Conservation (phyloP, 2,888 invertebrate species). For the Bombylius major region DNA sequence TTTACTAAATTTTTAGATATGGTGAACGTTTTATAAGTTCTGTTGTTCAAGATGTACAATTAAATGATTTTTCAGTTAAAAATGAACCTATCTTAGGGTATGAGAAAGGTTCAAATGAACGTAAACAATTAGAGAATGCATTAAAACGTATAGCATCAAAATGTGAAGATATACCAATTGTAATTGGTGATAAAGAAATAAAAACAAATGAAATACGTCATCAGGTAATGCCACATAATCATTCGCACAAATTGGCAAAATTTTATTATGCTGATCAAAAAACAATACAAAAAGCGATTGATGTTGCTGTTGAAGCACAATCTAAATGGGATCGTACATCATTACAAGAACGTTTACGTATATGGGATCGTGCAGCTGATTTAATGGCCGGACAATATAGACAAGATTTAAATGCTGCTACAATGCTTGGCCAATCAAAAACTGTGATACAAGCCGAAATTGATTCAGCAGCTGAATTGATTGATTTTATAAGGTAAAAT, state of each 20-base stretch:
- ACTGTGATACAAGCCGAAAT: conserved; percentile 96
- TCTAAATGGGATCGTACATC: conserved; percentile 81
- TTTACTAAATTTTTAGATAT: conserved; percentile 6
- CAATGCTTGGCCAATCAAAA: conserved; percentile 95
- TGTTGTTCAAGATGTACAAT: conserved; percentile 49
- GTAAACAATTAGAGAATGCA: conserved; percentile 55
- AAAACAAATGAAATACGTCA: conserved; percentile 59
- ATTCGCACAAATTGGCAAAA: conserved; percentile 73
- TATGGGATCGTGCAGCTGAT: conserved; percentile 81
- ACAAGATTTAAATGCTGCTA: conserved; percentile 81
- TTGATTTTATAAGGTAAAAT: conserved; percentile 70
- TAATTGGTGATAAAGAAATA: conserved; percentile 87
- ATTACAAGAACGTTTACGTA: conserved; percentile 62
- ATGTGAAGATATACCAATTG: conserved; percentile 81
- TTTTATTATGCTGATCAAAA: conserved; percentile 85
- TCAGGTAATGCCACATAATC: conserved; percentile 87
- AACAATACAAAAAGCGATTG: conserved; percentile 73
- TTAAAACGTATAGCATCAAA: conserved; percentile 49
- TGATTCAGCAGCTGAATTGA: conserved; percentile 87
- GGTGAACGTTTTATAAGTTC: conserved; percentile 43
- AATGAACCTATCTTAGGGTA: conserved; percentile 77
- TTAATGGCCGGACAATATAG: conserved; percentile 81
- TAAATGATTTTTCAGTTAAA: conserved; percentile 52
- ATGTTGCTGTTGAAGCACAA: conserved; percentile 64
- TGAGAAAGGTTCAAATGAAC: conserved; percentile 68